phyloP scores from a whole-genome alignment of 2,888 invertebrate genomes.

The Tillus elongatus region DNA sequence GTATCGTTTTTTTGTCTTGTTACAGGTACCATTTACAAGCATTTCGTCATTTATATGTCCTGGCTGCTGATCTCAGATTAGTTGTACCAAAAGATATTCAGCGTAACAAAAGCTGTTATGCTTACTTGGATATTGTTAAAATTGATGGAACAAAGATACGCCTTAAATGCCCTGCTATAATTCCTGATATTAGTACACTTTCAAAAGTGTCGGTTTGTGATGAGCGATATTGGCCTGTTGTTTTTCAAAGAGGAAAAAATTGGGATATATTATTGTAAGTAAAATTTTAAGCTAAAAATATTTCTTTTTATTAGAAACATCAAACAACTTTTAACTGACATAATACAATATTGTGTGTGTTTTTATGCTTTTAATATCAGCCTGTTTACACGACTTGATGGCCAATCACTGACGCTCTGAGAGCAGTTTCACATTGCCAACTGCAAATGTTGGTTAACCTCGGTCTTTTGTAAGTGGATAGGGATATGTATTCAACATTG shows the following conservation, averaged over 20 bases:
- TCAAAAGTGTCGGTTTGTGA: conserved; percentile 71
- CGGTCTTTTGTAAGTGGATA: too few species aligned
- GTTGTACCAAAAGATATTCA: conserved; percentile 80
- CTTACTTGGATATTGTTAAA: conserved; percentile 57
- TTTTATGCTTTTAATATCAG: too few species aligned
- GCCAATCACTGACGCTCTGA: too few species aligned
- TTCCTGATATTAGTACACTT: conserved; percentile 71
- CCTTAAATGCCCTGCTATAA: conserved; percentile 72
- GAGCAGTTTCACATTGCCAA: too few species aligned
- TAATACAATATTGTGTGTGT: too few species aligned
- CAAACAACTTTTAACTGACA: too few species aligned
- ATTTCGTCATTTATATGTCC: conserved; percentile 88
- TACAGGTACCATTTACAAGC: conserved; percentile 92
- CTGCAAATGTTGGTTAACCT: too few species aligned
- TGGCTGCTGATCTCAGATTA: conserved; percentile 86
- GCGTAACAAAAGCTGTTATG: conserved; percentile 72
- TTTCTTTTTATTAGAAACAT: too few species aligned
- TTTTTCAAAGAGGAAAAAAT: conserved; percentile 71
- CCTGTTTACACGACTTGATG: too few species aligned
- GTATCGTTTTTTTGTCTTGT: conserved; percentile 14
- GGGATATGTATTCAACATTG: too few species aligned
- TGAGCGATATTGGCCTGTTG: conserved; percentile 82
- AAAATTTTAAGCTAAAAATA: neutral
- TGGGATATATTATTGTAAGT: conserved; percentile 50
- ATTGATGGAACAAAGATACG: conserved; percentile 34